These are phyloP conservation scores for Panurus biarmicus DNA, from an alignment of 2,113 vertebrate species.

Conservation along the genomic window DNA sequence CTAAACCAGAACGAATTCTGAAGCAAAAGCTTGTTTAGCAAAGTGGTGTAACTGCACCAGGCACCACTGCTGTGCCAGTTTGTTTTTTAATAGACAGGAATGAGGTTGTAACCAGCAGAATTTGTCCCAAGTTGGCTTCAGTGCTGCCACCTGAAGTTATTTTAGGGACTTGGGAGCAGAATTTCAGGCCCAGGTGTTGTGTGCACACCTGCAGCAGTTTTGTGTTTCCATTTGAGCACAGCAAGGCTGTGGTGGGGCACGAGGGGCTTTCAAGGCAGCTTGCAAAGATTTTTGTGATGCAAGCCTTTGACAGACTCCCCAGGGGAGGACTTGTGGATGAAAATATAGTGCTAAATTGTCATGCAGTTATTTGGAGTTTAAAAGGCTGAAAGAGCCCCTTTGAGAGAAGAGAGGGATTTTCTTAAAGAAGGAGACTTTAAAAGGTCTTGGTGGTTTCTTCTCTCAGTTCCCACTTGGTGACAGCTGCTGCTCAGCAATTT, in stretches of 20 bases:
- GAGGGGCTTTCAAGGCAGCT: not conserved
- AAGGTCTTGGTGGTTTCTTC: not conserved
- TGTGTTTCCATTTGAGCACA: rapidly evolving
- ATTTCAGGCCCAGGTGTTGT: not conserved
- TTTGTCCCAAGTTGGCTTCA: not conserved
- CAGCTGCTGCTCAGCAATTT: slow-evolving; percentile 17
- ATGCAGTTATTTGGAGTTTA: not conserved
- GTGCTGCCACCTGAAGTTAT: not conserved
- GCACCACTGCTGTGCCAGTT: not conserved
- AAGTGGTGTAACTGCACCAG: not conserved
- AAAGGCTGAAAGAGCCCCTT: not conserved
- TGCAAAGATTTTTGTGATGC: not conserved
- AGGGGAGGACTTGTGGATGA: not conserved
- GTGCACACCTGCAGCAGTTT: not conserved
- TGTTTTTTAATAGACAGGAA: too few species aligned
- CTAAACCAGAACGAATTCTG: not conserved
- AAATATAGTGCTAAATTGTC: not conserved
- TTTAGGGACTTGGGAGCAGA: not conserved
- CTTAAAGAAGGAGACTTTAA: not conserved
- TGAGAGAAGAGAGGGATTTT: not conserved
- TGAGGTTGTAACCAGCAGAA: not conserved
- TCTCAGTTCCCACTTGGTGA: not conserved
- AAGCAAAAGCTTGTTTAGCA: not conserved
- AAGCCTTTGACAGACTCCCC: not conserved
- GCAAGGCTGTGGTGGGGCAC: not conserved